Conservation (phyloP, 2,888 invertebrate genomes). For the Molorchus minor region DNA sequence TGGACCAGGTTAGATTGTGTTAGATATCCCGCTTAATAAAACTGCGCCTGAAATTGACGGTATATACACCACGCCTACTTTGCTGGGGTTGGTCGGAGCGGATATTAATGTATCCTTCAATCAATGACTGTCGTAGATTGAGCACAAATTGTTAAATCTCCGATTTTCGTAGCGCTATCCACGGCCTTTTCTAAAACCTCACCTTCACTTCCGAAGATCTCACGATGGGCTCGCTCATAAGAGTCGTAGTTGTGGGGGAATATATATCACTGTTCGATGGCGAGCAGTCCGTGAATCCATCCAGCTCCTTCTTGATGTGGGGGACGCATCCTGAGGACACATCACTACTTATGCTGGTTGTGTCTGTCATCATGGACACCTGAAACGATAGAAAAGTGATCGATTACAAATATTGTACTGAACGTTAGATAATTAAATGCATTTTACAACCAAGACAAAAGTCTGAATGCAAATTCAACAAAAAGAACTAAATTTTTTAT, state of each 20-base stretch:
- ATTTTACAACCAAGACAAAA: too few species aligned
- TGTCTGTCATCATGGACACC: constrained; percentile 79
- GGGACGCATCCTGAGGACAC: constrained; percentile 49
- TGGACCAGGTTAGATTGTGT: too few species aligned
- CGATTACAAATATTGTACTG: neutral
- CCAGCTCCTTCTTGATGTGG: constrained; percentile 69
- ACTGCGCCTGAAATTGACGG: too few species aligned
- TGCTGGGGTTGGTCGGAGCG: neutral
- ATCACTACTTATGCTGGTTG: constrained; percentile 55
- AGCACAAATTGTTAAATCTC: too few species aligned
- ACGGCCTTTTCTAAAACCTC: neutral
- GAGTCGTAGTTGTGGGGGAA: constrained; percentile 64
- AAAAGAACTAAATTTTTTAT: too few species aligned
- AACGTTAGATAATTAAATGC: too few species aligned
- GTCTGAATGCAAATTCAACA: too few species aligned
- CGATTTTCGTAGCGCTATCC: neutral
- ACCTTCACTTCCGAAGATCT: constrained; percentile 22
- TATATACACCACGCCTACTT: too few species aligned
- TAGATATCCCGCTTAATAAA: too few species aligned
- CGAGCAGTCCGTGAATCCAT: constrained; percentile 63
- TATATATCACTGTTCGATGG: constrained; percentile 67
- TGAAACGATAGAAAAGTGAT: constrained; percentile 55
- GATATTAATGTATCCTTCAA: neutral
- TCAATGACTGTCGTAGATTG: too few species aligned
- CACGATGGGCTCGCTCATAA: constrained; percentile 19